Conservation (phyloP, 2,113 vertebrate genomes). For the Euleptes europaea region DNA sequence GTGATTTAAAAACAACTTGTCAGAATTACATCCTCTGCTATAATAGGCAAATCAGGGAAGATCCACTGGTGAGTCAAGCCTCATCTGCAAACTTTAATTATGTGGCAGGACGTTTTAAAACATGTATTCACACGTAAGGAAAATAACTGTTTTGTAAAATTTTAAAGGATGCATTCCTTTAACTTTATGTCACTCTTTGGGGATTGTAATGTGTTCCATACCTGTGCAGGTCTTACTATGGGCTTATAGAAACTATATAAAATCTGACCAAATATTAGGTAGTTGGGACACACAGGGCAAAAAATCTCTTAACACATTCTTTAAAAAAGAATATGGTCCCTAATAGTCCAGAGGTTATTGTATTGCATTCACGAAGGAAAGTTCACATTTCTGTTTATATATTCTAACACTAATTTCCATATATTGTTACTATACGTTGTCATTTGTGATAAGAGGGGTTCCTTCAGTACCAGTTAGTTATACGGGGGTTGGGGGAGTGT, state of each 20-base stretch:
- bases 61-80: not conserved
- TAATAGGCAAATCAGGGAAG: too few relatives aligned
- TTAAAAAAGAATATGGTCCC: not conserved
- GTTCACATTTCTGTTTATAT: too few relatives aligned
- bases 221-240: not conserved
- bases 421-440: too few relatives aligned
- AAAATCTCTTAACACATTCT: not conserved
- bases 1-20: not conserved
- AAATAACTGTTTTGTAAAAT: not conserved
- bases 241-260: not conserved
- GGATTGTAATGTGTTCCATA: not conserved
- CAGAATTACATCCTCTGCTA: too few relatives aligned
- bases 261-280: not conserved
- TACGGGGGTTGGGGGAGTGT: too few relatives aligned
- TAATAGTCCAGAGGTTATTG: not conserved
- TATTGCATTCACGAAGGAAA: too few relatives aligned
- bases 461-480: too few relatives aligned
- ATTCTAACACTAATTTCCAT: too few relatives aligned
- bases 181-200: not conserved
- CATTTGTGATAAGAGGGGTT: too few relatives aligned
- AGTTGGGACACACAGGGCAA: too few relatives aligned
- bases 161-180: not conserved
- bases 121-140: not conserved
- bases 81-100: not conserved
- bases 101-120: too few relatives aligned